These are phyloP conservation scores for Parazoanthus darwini DNA, from an alignment of 92 coral and sea anemone species.

Conservation along the genomic window DNA sequence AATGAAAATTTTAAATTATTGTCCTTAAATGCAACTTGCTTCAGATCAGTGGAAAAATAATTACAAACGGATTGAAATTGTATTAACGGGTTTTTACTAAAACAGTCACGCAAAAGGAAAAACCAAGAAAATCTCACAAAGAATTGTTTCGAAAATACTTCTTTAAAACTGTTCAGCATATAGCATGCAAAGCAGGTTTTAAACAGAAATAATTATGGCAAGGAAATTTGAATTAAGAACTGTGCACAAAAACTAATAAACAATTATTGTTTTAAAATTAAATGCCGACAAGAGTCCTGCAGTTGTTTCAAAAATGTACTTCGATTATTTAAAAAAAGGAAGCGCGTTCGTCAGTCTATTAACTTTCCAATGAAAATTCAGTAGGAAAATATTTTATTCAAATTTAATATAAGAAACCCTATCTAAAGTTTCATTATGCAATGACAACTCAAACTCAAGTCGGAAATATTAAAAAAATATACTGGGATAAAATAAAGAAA, in stretches of 20 bases:
- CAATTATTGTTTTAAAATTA: neutral
- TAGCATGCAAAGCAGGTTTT: no score
- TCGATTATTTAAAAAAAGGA: neutral
- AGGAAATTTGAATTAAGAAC: neutral
- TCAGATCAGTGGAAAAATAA: neutral
- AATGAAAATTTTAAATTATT: neutral
- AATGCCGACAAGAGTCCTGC: neutral
- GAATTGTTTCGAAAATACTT: no score
- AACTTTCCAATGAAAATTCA: slow-evolving; percentile 10
- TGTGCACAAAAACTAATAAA: neutral
- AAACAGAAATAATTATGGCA: no score
- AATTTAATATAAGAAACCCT: neutral
- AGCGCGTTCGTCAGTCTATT: neutral
- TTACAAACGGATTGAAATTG: neutral
- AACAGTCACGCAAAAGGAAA: neutral
- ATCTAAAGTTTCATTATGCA: slow-evolving; percentile 1
- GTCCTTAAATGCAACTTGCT: neutral
- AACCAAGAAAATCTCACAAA: no score
- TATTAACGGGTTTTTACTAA: no score
- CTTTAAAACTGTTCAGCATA: neutral
- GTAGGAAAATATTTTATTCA: slow-evolving; percentile 1
- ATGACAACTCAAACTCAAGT: neutral
- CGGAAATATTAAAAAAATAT: neutral
- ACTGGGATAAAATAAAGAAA: neutral
- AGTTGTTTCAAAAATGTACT: slow-evolving; percentile 2